Conservation (phyloP, 2,113 vertebrate species). For the Oreochromis aureus region DNA sequence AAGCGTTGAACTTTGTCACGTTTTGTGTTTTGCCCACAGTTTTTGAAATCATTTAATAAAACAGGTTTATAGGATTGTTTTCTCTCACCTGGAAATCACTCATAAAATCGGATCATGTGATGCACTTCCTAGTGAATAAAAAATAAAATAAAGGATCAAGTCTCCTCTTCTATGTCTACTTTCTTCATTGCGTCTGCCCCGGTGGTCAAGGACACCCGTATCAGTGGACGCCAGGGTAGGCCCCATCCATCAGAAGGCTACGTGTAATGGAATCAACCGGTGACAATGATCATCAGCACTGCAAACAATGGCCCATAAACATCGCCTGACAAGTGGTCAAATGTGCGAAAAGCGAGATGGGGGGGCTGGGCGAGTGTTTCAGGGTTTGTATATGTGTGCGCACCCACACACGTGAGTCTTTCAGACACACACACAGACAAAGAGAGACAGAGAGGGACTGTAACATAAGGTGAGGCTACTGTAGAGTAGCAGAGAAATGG, state of each 20-base stretch:
- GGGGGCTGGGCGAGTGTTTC: conserved; percentile 12
- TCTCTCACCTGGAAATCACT: neutral
- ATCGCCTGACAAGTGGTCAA: conserved; percentile 69
- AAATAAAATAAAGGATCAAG: neutral
- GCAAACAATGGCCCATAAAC: conserved; percentile 78
- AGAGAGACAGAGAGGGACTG: neutral
- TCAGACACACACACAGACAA: neutral
- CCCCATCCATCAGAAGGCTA: conserved; percentile 71
- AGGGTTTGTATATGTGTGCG: neutral
- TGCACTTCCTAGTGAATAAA: neutral
- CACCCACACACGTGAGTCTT: neutral
- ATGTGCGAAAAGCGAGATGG: conserved; percentile 8
- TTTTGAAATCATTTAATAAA: neutral
- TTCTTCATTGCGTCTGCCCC: conserved; percentile 38
- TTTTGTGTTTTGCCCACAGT: neutral
- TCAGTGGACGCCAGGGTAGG: conserved; percentile 62
- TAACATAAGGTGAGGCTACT: conserved; percentile 7
- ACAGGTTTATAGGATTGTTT: neutral
- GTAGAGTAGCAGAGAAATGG: conserved; percentile 17
- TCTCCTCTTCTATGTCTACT: neutral
- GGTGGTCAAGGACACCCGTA: conserved; percentile 75
- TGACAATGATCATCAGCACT: conserved; percentile 77
- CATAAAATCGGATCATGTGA: neutral
- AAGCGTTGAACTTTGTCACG: neutral
- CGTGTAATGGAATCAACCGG: conserved; percentile 74